Evolutionary conservation across 2,113 vertebrate genomes (phyloP).

Genomic region (Pteronura brasiliensis): DNA sequence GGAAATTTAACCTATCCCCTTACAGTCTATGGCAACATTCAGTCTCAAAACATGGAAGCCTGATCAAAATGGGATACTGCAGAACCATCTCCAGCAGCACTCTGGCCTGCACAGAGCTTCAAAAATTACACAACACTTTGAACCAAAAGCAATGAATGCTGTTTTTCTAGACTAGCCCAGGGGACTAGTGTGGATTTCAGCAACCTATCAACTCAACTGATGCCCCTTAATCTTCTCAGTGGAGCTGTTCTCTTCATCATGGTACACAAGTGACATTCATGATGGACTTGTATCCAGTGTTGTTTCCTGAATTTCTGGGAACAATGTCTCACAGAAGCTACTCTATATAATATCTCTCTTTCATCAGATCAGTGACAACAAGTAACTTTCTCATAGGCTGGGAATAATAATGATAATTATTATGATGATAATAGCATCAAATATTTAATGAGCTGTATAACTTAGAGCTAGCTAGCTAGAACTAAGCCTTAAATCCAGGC

Average conservation of each 20-base stretch:
- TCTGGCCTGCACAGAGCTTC: not conserved
- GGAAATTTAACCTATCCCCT: not conserved
- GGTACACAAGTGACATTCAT: not conserved
- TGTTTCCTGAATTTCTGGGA: not conserved
- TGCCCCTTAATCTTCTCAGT: not conserved
- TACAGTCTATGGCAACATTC: not conserved
- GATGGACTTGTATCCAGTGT: not conserved
- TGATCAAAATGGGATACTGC: not conserved
- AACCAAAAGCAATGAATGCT: constrained; percentile 15
- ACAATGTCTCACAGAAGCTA: not conserved
- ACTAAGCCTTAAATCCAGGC: not conserved
- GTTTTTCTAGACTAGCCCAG: not conserved
- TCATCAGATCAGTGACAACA: not conserved
- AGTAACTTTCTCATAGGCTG: not conserved
- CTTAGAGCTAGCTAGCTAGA: not conserved
- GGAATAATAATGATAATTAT: not conserved
- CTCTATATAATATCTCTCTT: not conserved
- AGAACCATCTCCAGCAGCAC: not conserved
- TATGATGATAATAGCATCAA: not conserved
- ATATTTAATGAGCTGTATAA: constrained; percentile 23
- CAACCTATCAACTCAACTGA: not conserved
- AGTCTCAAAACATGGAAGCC: not conserved
- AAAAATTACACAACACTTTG: not conserved
- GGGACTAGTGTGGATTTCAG: not conserved
- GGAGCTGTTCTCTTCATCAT: not conserved